Percentiles rank a stretch among this genome's conserved stretches.
Conservation (phyloP, 2,888 invertebrate species). For the Conomelus anceps region DNA sequence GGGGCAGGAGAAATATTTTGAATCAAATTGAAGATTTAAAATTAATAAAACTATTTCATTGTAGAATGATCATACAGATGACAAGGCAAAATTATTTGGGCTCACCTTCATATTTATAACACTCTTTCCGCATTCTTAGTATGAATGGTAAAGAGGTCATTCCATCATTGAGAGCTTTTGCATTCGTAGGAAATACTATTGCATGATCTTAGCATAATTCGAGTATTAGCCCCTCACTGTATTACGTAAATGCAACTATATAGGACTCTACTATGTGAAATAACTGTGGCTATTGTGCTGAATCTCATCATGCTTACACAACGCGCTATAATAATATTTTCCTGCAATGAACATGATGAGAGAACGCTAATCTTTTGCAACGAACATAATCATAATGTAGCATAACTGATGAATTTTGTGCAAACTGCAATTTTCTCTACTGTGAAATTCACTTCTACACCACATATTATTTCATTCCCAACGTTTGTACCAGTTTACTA, state of each 20-base stretch:
- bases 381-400: background rate
- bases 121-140: background rate
- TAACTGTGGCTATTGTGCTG: background rate
- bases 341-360: background rate
- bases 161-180: too few relatives aligned
- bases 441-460: background rate
- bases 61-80: too few relatives aligned
- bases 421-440: background rate
- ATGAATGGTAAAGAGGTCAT: background rate
- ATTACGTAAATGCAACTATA: background rate
- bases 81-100: background rate
- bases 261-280: background rate
- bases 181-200: background rate
- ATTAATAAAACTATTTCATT: too few relatives aligned
- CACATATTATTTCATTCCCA: background rate
- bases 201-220: background rate
- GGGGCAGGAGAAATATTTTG: too few relatives aligned
- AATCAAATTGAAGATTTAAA: too few relatives aligned
- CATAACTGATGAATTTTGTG: background rate
- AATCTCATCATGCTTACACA: background rate
- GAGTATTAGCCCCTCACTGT: background rate
- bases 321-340: background rate
- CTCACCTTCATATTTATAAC: background rate
- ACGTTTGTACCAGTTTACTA: background rate
- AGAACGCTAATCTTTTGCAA: background rate